Percentiles rank a stretch among this genome's conserved stretches.
Evolutionary conservation across 30 jellyfish, hydroid and myxozoan species (phyloP).

Genomic region (Pseudorhiza aurosa): DNA sequence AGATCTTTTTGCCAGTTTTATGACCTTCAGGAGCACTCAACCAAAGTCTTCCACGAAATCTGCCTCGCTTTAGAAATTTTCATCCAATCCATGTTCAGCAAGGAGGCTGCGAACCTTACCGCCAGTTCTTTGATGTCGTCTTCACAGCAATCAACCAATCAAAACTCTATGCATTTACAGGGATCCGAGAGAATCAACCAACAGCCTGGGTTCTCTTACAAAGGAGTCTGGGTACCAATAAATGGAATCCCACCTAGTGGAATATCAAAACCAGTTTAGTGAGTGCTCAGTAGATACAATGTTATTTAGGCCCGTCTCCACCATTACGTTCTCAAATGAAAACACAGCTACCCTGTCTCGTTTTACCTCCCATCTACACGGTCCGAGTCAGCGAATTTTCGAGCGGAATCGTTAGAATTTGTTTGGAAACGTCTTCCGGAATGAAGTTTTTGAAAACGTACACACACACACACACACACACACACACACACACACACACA

Average conservation of each 20-base stretch:
- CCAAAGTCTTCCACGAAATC: slow-evolving; percentile 91
- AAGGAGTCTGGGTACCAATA: slow-evolving; percentile 94
- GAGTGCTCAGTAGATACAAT: slow-evolving; percentile 1
- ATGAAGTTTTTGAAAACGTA: no score
- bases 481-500: no score
- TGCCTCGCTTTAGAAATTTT: slow-evolving; percentile 84
- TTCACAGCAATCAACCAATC: slow-evolving; percentile 44
- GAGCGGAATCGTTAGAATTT: no score
- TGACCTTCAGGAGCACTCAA: slow-evolving; percentile 97
- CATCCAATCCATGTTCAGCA: slow-evolving; percentile 87
- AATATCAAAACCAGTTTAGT: slow-evolving; percentile 84
- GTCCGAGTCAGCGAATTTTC: no score
- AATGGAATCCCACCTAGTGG: slow-evolving; percentile 57
- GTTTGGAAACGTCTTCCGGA: no score
- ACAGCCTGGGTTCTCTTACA: slow-evolving; percentile 86
- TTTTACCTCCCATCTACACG: no score
- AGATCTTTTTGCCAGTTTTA: slow-evolving; percentile 93
- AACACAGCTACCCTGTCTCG: no score
- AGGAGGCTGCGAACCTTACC: slow-evolving; percentile 77
- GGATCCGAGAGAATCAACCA: slow-evolving; percentile 40
- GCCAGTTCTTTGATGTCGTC: slow-evolving; percentile 53
- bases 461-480: no score
- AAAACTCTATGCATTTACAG: slow-evolving; percentile 32
- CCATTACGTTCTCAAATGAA: no score
- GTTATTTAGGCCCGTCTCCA: no score